phyloP scores from a whole-genome alignment of 2,797 vertebrate genomes.

The Allenopithecus nigroviridis region DNA sequence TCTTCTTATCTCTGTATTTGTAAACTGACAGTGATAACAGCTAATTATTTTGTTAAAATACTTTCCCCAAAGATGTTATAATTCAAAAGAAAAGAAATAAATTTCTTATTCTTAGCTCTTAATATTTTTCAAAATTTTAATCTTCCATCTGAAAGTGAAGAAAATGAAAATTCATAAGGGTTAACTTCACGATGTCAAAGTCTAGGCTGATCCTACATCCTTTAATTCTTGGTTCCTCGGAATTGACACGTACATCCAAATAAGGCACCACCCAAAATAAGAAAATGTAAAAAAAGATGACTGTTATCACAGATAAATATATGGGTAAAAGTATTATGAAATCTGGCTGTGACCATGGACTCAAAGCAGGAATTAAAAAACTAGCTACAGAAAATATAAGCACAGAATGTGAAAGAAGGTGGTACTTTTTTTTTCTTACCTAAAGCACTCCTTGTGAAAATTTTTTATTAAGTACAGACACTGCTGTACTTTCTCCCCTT shows the following conservation, averaged over 20 bases:
- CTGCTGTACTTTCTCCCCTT: background rate
- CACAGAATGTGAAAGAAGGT: background rate
- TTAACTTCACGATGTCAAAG: background rate
- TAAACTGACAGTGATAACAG: background rate
- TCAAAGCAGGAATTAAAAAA: background rate
- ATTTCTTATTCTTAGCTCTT: background rate
- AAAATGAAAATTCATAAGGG: background rate
- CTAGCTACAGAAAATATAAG: background rate
- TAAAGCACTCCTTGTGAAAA: background rate
- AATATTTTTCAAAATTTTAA: background rate
- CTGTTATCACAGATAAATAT: background rate
- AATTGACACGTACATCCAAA: background rate
- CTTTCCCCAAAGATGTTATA: background rate
- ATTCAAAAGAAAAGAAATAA: background rate
- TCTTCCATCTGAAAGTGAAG: background rate
- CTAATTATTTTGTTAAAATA: constrained; percentile 18
- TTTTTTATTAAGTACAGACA: background rate
- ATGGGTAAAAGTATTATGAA: background rate
- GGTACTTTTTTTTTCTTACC: background rate
- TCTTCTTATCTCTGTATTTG: background rate
- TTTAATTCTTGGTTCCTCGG: constrained; percentile 3
- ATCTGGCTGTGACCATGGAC: background rate
- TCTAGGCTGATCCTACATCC: background rate
- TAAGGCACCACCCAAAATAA: background rate
- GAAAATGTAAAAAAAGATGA: background rate